Evolutionary conservation across 2,888 invertebrate genomes (phyloP).

Genomic region (Spisula subtruncata): DNA sequence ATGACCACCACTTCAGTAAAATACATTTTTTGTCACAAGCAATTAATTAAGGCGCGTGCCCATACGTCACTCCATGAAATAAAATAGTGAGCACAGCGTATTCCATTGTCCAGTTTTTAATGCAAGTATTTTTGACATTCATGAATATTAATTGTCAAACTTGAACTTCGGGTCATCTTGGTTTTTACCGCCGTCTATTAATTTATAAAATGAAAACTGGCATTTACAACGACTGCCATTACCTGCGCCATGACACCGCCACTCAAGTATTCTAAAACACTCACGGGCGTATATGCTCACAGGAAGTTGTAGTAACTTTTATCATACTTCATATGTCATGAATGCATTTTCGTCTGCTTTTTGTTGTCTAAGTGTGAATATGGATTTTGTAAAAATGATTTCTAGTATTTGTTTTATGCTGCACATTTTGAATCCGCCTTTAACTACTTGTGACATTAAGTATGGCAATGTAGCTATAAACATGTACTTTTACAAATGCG

Average conservation of each 20-base stretch:
- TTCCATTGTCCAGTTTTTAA: constrained; percentile 15
- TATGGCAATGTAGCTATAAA: too few relatives aligned
- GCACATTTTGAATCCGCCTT: too few relatives aligned
- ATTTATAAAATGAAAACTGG: background rate
- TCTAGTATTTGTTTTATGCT: too few relatives aligned
- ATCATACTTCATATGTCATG: background rate
- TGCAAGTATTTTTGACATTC: constrained; percentile 24
- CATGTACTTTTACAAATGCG: too few relatives aligned
- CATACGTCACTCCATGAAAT: background rate
- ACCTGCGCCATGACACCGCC: background rate
- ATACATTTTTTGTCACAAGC: background rate
- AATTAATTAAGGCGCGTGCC: constrained; percentile 19
- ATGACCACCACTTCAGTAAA: background rate
- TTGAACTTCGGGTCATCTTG: background rate
- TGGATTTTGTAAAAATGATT: constrained; percentile 8
- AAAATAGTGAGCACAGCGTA: background rate
- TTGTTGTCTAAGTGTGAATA: background rate
- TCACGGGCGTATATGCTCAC: constrained; percentile 20
- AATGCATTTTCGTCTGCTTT: background rate
- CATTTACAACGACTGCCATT: background rate
- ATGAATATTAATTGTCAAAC: constrained; percentile 18
- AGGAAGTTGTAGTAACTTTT: background rate
- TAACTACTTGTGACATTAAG: background rate
- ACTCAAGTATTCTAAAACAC: background rate
- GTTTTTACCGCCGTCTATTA: background rate